Evolutionary conservation across 2,113 vertebrate species (phyloP), one percentile per base, ranked within the genome.

Genomic region (Micronisus gabar): DNA sequence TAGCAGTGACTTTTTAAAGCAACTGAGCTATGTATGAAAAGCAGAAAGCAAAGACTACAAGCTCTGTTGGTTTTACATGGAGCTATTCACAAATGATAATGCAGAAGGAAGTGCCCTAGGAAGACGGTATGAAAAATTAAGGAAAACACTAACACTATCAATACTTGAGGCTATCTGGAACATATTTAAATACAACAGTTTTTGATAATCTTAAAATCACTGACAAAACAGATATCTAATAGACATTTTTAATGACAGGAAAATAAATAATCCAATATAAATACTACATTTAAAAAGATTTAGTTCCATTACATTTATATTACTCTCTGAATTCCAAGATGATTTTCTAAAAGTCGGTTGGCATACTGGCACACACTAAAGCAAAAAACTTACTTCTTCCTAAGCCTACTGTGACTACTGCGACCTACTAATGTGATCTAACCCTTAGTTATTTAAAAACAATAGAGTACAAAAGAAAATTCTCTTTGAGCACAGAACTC

Each of bases 401-500:
- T 75, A 52, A 85, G 91, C 53, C 81, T 95, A 94, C 81, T 72
- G 70, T 48, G 66, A 91, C 89, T 91, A 89, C 91, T 75, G 86
- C 2, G 4, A 95, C 78, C 86, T 85, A 87, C 52, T 82, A 68
- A 95, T 85, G 70, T 72, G 84, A 89, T 85, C 89, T 93, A 95
- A 93, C 62, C 34, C 73, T 13, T 13, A 68, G 71, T 86, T 95
- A 94, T 84, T 95, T 95, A 79, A 90, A 94, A 96, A 86, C 68
- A 93, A 86, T 45, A 88, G 74, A 88, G 78, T 93, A 95, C 87
- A 81, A 82, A 97, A 95, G 83, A 95, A 95, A 97, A 94, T 85
- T 96, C 50, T 76, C 74, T 96, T 55, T 96, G 76, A 93, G 95
- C 61, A 93, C 52, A 90, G 93, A 97, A 95, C 94, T 95, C 91